Evolutionary conservation across 2,113 vertebrate species (phyloP).

Genomic region (Choloepus hoffmanni): DNA sequence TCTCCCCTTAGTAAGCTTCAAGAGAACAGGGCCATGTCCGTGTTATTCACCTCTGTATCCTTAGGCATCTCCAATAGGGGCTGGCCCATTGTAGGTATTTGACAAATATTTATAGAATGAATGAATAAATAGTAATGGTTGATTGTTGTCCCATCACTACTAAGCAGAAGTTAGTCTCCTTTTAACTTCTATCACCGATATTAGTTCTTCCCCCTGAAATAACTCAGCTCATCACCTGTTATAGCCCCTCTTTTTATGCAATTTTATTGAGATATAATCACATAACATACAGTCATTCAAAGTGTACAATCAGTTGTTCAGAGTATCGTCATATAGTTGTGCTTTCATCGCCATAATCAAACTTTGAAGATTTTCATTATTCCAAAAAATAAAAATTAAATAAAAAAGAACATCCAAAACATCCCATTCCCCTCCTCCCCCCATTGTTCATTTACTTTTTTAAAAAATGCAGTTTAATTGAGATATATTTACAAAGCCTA

Average conservation of each 20-base stretch:
- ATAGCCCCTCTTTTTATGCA: not conserved
- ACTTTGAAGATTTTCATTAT: too few species aligned
- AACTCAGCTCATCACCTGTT: not conserved
- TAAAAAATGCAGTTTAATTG: too few species aligned
- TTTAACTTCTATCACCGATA: conserved; percentile 32
- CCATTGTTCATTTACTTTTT: too few species aligned
- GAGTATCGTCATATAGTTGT: too few species aligned
- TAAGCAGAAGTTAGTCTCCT: conserved; percentile 5
- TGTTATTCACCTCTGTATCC: not conserved
- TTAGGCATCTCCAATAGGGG: not conserved
- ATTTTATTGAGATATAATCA: too few species aligned
- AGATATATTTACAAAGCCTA: too few species aligned
- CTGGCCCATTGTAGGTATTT: conserved; percentile 7
- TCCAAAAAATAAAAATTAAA: too few species aligned
- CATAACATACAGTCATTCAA: too few species aligned
- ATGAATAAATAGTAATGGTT: not conserved
- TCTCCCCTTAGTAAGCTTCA: not conserved
- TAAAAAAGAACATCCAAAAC: too few species aligned
- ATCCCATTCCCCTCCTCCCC: too few species aligned
- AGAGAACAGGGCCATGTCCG: not conserved
- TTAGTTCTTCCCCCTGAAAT: conserved; percentile 39
- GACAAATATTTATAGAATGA: conserved; percentile 30
- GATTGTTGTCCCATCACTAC: not conserved
- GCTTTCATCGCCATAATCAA: too few species aligned
- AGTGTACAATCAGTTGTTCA: too few species aligned